Base-by-base conservation (phyloP, 2,888 invertebrate species). In the Cataglyphis livida region DNA sequence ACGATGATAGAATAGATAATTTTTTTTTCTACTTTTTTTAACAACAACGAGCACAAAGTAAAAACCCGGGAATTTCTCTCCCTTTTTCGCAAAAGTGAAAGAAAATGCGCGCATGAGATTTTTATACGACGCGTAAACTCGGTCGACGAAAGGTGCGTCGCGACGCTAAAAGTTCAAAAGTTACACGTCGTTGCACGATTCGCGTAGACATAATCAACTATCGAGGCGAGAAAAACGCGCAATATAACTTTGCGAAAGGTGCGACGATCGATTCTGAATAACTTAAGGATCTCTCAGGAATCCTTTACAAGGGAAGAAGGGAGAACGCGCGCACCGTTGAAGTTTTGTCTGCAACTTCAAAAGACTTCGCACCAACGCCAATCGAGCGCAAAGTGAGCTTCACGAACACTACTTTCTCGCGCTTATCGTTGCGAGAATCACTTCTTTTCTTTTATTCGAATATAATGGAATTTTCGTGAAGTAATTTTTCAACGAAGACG, bases 181-280 rank as follows among this genome's bases (percentile, higher is more conserved):
- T 71, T 71, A 35, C 44, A 59, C 44, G 44, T 59, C 18, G 59
- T 71, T 70, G 57, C 18, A 18, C 12, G 44, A 71, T 73, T 59
- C 78, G 18, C 74, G 44, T 18, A 44, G 59, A 71, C 44, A 44
- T 79, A 79, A 79, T 79, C 78, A 73, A 71, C 74, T 59, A 18
- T 32, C 59, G 25, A 32, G 59, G 44, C 21, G 25, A 79, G 78
- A 79, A 79, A 59, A 79, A 79, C 59, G 74, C 25, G 44, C 73
- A 48, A 61, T 61, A 44, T 59, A 71, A 79, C 73, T 79, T 73
- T 9, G 25, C 74, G 35, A 59, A 25, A 44, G 18, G 21, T 7
- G 48, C 73, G 70, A 68, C 68, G 78, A 79, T 78, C 73, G 78
- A 78, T 79, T n/a, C 25, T 79, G 78, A 79, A 79, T 79, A 79